Evolutionary conservation across 2,113 vertebrate species (phyloP).

Genomic region (Lynx canadensis): DNA sequence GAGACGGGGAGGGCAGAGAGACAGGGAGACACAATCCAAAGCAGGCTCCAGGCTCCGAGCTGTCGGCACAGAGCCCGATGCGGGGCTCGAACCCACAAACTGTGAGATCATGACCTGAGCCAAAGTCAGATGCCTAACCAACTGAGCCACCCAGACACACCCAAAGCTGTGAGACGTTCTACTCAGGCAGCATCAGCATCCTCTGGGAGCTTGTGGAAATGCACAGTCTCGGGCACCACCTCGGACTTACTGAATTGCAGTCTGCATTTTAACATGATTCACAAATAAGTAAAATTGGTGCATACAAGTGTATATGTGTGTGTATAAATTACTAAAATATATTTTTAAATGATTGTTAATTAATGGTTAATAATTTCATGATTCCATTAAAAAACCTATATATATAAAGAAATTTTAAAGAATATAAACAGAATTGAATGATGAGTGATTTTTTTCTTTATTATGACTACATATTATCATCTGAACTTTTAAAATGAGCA

Average conservation of each 20-base stretch:
- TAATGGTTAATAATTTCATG: constrained; percentile 16
- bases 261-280: constrained; percentile 11
- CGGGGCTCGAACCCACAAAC: too few relatives aligned
- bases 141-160: too few relatives aligned
- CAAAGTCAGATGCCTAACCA: too few relatives aligned
- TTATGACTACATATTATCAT: not conserved
- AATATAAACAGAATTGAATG: constrained; percentile 23
- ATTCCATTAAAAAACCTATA: not conserved
- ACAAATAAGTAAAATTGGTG: constrained; percentile 13
- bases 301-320: not conserved
- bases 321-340: not conserved
- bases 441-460: constrained; percentile 14
- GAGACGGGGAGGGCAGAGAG: too few relatives aligned
- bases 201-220: not conserved
- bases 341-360: not conserved
- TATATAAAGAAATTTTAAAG: not conserved
- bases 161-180: not conserved
- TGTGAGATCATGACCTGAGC: too few relatives aligned
- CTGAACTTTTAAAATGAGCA: constrained; percentile 28
- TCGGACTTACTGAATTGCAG: not conserved
- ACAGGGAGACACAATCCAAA: too few relatives aligned
- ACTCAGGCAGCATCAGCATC: not conserved
- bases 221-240: not conserved
- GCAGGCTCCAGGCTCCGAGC: too few relatives aligned
- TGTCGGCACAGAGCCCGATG: too few relatives aligned